Base-by-base conservation (phyloP, 2,797 vertebrate genomes). In the Thunnus albacares region DNA sequence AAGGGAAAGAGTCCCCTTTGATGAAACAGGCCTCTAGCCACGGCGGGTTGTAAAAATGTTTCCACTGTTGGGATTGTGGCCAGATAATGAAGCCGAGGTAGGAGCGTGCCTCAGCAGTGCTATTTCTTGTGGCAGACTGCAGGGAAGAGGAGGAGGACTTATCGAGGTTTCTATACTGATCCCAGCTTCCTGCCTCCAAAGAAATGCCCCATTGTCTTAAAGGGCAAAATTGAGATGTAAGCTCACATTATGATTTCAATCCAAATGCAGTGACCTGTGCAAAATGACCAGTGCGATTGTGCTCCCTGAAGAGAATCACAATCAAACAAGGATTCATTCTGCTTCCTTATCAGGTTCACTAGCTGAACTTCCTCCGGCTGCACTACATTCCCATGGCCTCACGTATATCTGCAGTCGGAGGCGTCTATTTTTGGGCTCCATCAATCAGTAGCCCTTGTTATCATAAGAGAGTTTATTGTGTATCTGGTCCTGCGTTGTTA, bases 181-280 rank as follows among this genome's bases (percentile, higher is more conserved):
- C 62, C 56, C 63, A 74, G 73, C 66, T 93, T 94, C 93, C 93
- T 93, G 83, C 61, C 82, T 84, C 71, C 43, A 67, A 13, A 90
- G 28, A 88, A 92, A 82, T 30, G 68, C 64, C 55, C 82, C 79
- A 92, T 95, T 95, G 93, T 95, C 74, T 86, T 73, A 77, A 85
- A 90, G 84, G 75, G 76, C 78, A 82, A 81, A 59, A 79, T 65
- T 71, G 26, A 30, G 28, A 30, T 30, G 28, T 82, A 77, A 80
- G 75, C 59, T 72, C 41, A 49, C 65, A 63, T 84, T 69, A 70
- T 62, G 67, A 73, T 87, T 87, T 74, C 61, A 47, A 67, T 80
- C 35, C 41, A 53, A 28, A 76, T 61, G 43, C 35, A 63, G 62
- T 63, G 64, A 79, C 58, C 81, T 67, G 62, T 84, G 59, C 62